phyloP scores from a whole-genome alignment of 2,888 invertebrate species.

The Stenolophus ochropezus region DNA sequence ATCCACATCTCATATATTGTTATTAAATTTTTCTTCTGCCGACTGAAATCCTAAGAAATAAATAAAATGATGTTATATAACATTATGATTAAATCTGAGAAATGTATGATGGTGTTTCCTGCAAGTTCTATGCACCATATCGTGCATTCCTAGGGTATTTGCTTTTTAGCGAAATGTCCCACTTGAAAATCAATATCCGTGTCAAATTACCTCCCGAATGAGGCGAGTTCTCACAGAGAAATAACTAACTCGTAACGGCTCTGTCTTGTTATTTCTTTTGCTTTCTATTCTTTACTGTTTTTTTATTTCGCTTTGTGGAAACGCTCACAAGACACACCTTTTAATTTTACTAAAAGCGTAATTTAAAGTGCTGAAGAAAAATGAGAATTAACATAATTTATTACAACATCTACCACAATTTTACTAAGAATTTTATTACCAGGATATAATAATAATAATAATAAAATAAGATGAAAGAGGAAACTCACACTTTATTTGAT shows the following conservation, averaged over 20 bases:
- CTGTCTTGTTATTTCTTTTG: neutral
- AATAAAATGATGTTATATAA: too few species aligned
- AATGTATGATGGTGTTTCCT: too few species aligned
- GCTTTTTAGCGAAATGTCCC: conserved; percentile 13
- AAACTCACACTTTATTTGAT: too few species aligned
- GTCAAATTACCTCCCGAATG: neutral
- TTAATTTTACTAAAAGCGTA: neutral
- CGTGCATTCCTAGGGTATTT: neutral
- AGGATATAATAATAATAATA: too few species aligned
- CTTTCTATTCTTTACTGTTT: neutral
- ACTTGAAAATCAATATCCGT: conserved; percentile 12
- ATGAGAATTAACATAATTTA: neutral
- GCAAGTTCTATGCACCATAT: neutral
- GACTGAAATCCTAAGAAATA: too few species aligned
- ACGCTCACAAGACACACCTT: neutral
- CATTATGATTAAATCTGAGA: too few species aligned
- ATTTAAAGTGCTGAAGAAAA: too few species aligned
- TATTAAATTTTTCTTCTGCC: too few species aligned
- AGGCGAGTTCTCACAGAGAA: neutral
- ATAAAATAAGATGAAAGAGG: too few species aligned
- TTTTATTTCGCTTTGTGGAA: conserved; percentile 3
- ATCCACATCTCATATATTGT: too few species aligned
- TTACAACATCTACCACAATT: neutral
- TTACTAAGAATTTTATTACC: too few species aligned
- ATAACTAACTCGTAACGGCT: conserved; percentile 2